phyloP scores from a whole-genome alignment of 2,113 vertebrate genomes.

The Edolisoma coerulescens region DNA sequence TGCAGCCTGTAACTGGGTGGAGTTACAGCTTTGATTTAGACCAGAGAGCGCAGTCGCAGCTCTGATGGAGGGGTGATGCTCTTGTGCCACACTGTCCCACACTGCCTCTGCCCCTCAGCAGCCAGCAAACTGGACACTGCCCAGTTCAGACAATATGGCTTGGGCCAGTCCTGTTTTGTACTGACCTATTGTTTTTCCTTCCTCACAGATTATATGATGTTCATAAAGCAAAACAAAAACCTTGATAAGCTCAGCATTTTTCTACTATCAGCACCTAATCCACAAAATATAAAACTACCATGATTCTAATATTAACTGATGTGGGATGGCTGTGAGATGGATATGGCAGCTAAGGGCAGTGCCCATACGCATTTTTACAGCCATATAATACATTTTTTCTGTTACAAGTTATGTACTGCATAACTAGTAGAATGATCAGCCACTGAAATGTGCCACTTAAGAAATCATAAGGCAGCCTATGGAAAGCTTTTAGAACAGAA shows the following conservation, averaged over 20 bases:
- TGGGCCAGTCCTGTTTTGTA: not conserved
- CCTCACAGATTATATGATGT: not conserved
- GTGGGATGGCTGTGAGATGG: not conserved
- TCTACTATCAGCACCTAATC: not conserved
- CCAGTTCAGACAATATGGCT: not conserved
- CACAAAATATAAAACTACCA: not conserved
- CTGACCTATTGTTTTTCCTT: not conserved
- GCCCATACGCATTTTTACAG: not conserved
- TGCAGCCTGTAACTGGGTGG: not conserved
- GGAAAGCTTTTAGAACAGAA: not conserved
- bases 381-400: not conserved
- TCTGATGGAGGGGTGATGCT: not conserved
- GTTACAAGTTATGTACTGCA: not conserved
- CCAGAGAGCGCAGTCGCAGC: rapidly evolving
- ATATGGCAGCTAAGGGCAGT: not conserved
- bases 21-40: not conserved
- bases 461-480: not conserved
- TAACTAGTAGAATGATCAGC: not conserved
- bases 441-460: not conserved
- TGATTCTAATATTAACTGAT: slow-evolving; percentile 1
- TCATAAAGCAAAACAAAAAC: not conserved
- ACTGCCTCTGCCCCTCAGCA: not conserved
- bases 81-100: rapidly evolving
- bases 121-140: not conserved
- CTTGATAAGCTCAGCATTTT: not conserved